phyloP scores from a whole-genome alignment of 2,888 invertebrate genomes.

The Stomorhina lunata region DNA sequence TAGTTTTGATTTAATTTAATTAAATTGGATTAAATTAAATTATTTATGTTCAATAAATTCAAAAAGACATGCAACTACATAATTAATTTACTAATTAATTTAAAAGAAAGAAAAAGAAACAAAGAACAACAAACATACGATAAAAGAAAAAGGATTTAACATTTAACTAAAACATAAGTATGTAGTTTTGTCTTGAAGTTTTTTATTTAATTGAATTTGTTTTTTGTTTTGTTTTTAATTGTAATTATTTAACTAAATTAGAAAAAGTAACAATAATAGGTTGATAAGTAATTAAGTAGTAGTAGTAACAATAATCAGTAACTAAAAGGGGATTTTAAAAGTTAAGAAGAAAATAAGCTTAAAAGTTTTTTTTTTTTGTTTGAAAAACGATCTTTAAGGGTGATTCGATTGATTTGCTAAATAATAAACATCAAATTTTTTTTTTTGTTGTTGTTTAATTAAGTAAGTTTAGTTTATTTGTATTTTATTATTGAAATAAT shows the following conservation, averaged over 20 bases:
- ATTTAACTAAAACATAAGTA: too few species aligned
- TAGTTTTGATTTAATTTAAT: too few species aligned
- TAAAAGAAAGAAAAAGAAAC: constrained; percentile 29
- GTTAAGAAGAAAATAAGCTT: constrained; percentile 30
- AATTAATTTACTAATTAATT: constrained; percentile 6
- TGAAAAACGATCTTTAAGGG: constrained; percentile 19
- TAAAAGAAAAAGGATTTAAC: not conserved
- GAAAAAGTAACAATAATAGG: constrained; percentile 17
- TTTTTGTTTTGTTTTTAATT: not conserved
- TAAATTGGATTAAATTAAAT: not conserved
- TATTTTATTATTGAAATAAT: constrained; percentile 12
- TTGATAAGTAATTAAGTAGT: too few species aligned
- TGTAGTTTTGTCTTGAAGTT: not conserved
- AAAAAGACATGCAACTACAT: constrained; percentile 42
- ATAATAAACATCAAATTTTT: not conserved
- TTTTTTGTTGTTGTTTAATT: not conserved
- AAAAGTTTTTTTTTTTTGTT: not conserved
- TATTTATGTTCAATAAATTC: constrained; percentile 9
- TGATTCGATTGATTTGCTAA: not conserved
- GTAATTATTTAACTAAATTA: constrained; percentile 15
- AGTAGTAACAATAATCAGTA: constrained; percentile 21
- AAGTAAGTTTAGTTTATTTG: not conserved
- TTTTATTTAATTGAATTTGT: too few species aligned
- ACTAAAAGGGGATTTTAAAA: constrained; percentile 6
- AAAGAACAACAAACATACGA: constrained; percentile 33